These are phyloP conservation scores for Lytechinus variegatus DNA, from an alignment of 35 echinoderm and acorn worm species.

Conservation along the genomic window DNA sequence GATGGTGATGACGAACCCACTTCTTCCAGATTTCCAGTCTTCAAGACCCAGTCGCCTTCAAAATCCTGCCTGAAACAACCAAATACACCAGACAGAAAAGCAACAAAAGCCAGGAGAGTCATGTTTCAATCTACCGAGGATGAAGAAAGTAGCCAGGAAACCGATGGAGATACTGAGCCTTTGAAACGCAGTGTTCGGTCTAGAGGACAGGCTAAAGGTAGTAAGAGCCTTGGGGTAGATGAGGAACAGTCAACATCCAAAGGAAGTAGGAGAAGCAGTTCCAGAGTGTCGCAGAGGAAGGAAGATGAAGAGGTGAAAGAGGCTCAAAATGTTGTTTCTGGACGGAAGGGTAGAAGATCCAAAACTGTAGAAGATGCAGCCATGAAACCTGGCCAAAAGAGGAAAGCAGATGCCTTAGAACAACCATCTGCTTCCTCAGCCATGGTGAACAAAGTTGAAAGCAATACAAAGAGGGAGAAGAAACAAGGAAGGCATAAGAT, in stretches of 20 bases:
- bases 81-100: not conserved
- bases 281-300: not conserved
- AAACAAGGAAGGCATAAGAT: not conserved
- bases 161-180: not conserved
- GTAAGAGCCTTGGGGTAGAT: not conserved
- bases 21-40: not conserved
- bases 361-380: not conserved
- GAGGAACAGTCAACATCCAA: not conserved
- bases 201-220: not conserved
- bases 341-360: not conserved
- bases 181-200: not conserved
- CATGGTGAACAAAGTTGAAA: not conserved
- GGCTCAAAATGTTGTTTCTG: not conserved
- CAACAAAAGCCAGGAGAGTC: not conserved
- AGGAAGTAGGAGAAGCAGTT: not conserved
- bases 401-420: not conserved
- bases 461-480: not conserved
- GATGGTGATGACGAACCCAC: not conserved
- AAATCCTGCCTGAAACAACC: conserved; percentile 36
- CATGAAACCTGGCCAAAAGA: not conserved
- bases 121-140: not conserved
- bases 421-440: not conserved
- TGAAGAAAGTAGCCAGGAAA: not conserved
- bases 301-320: not conserved
- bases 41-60: conserved; percentile 33